Evolutionary conservation across 92 coral and sea anemone species (phyloP).

Genomic region (Isaurus tuberculatus): DNA sequence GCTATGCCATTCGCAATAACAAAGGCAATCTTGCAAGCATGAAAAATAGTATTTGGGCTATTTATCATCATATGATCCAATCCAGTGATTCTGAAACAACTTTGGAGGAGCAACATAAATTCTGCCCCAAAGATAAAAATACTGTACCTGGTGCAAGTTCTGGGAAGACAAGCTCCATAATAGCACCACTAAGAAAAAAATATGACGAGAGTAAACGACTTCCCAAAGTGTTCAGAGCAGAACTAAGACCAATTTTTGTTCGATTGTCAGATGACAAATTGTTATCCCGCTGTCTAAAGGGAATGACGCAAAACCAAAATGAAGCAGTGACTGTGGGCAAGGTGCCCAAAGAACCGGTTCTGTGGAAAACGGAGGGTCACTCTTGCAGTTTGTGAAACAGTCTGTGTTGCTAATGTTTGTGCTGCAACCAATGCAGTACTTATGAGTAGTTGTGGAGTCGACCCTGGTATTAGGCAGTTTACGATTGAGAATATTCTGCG

Average conservation of each 20-base stretch:
- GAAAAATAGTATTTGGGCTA: slow-evolving; percentile 60
- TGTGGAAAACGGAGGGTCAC: slow-evolving; percentile 16
- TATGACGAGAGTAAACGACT: slow-evolving; percentile 25
- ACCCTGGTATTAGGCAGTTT: slow-evolving; percentile 3
- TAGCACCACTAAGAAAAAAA: background rate
- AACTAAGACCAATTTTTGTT: slow-evolving; percentile 37
- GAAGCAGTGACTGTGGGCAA: background rate
- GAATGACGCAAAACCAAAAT: slow-evolving; percentile 55
- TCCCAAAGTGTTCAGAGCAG: slow-evolving; percentile 42
- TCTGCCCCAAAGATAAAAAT: slow-evolving; percentile 47
- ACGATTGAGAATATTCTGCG: too few relatives aligned
- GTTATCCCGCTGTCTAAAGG: slow-evolving; percentile 51
- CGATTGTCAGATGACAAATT: slow-evolving; percentile 51
- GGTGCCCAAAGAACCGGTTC: slow-evolving; percentile 7
- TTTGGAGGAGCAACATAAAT: slow-evolving; percentile 56
- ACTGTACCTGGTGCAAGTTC: slow-evolving; percentile 61
- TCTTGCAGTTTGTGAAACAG: slow-evolving; percentile 33
- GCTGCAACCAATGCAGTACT: slow-evolving; percentile 11
- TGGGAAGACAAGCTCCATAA: slow-evolving; percentile 59
- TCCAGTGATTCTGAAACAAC: slow-evolving; percentile 24
- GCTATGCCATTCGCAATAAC: slow-evolving; percentile 56
- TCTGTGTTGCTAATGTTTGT: slow-evolving; percentile 5
- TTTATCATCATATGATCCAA: slow-evolving; percentile 56
- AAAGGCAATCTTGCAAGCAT: slow-evolving; percentile 36
- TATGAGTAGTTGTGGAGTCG: background rate